A percentile compares a stretch with the other conserved stretches of the same genome.
phyloP scores from a whole-genome alignment of 2,797 vertebrate species.

The Enteromius paludinosus region DNA sequence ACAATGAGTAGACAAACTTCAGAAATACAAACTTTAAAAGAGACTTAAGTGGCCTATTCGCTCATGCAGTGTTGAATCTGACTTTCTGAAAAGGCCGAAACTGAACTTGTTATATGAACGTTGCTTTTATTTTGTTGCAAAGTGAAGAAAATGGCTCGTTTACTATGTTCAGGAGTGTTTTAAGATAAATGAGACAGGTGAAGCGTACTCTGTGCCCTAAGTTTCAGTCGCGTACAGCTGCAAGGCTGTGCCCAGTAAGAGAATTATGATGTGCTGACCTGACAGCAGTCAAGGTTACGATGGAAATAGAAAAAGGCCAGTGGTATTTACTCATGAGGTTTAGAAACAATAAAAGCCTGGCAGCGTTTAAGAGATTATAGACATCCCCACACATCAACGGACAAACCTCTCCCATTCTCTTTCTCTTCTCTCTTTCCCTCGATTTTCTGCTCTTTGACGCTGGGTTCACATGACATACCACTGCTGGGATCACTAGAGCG shows the following conservation, averaged over 20 bases:
- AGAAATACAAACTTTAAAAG: too few species aligned
- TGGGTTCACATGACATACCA: constrained; percentile 53
- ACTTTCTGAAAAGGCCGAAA: background rate
- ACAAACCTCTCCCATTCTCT: constrained; percentile 37
- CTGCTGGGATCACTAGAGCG: constrained; percentile 44
- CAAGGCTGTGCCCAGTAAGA: background rate
- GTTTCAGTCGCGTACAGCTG: background rate
- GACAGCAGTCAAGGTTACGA: constrained; percentile 40
- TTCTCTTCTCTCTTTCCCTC: constrained; percentile 33
- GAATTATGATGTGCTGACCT: constrained; percentile 34
- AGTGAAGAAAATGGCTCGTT: background rate
- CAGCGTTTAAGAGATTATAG: constrained; percentile 52
- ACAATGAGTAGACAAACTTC: too few species aligned
- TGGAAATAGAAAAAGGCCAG: constrained; percentile 40
- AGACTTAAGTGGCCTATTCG: too few species aligned
- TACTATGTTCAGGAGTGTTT: background rate
- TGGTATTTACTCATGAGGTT: constrained; percentile 52
- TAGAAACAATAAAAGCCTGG: constrained; percentile 46
- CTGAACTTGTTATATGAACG: background rate
- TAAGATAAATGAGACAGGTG: constrained; percentile 12
- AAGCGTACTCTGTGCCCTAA: constrained; percentile 16
- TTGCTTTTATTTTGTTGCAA: constrained; percentile 7
- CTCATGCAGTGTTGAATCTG: background rate
- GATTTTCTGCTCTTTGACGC: constrained; percentile 49
- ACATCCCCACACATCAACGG: constrained; percentile 50